Conservation (phyloP, 2,888 invertebrate species). For the Isotomurus palustris region DNA sequence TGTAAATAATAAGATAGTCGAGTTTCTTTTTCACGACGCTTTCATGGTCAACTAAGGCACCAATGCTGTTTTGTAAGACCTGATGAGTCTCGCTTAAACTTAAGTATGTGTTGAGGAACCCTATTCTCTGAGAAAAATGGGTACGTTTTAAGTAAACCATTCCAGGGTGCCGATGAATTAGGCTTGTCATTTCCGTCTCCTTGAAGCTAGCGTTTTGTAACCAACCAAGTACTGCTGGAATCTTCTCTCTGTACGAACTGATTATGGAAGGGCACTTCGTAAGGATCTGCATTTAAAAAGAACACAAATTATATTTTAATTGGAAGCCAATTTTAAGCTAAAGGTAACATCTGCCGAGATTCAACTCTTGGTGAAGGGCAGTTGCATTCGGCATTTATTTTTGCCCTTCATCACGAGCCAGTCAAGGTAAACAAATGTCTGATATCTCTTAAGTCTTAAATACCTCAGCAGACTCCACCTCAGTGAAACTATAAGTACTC, state of each 20-base stretch:
- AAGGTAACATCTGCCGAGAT: too few species aligned
- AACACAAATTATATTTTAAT: too few species aligned
- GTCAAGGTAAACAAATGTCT: too few species aligned
- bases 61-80: constrained; percentile 26
- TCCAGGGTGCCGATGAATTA: constrained; percentile 26
- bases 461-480: too few species aligned
- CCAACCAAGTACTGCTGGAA: constrained; percentile 9
- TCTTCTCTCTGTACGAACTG: neutral
- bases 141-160: constrained; percentile 15
- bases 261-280: constrained; percentile 32
- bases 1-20: constrained; percentile 31
- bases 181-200: constrained; percentile 16
- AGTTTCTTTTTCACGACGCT: constrained; percentile 24
- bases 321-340: too few species aligned
- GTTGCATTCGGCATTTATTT: too few species aligned
- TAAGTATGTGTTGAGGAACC: constrained; percentile 33
- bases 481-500: constrained; percentile 3
- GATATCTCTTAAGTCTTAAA: too few species aligned
- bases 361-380: too few species aligned
- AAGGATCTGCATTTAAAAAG: too few species aligned
- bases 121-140: constrained; percentile 10
- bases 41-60: constrained; percentile 20
- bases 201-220: constrained; percentile 23
- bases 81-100: constrained; percentile 21
- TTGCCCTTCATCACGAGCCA: too few species aligned